Conservation (phyloP, 2,888 invertebrate species). For the Acrobasis consociella region DNA sequence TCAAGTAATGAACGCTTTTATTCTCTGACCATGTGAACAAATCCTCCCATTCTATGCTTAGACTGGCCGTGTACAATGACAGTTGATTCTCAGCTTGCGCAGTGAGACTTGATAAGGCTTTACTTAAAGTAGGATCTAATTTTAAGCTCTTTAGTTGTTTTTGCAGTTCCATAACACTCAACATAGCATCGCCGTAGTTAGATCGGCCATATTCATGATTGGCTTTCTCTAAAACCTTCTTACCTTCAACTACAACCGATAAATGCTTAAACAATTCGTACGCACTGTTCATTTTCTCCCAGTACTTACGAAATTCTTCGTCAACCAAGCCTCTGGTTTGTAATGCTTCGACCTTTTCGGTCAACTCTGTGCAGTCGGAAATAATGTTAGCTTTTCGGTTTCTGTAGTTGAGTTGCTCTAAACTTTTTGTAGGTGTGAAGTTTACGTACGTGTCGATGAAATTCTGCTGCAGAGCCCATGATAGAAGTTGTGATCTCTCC, state of each 20-base stretch:
- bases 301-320: conserved; percentile 55
- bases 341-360: conserved; percentile 46
- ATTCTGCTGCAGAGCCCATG: conserved; percentile 70
- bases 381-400: conserved; percentile 62
- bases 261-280: conserved; percentile 53
- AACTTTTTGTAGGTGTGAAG: conserved; percentile 64
- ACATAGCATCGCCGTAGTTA: conserved; percentile 64
- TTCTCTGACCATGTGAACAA: conserved; percentile 71
- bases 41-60: conserved; percentile 75
- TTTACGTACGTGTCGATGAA: conserved; percentile 64
- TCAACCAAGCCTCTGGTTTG: conserved; percentile 36
- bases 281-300: conserved; percentile 51
- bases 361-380: conserved; percentile 48
- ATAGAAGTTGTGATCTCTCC: conserved; percentile 66
- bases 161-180: conserved; percentile 54
- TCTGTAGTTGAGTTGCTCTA: conserved; percentile 69
- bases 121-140: conserved; percentile 58
- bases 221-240: conserved; percentile 58
- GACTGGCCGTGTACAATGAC: conserved; percentile 63
- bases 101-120: conserved; percentile 56
- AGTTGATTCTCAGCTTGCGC: conserved; percentile 68
- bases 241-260: conserved; percentile 58
- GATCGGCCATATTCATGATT: conserved; percentile 65
- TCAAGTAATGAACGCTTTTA: conserved; percentile 58
- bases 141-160: conserved; percentile 50